These are phyloP conservation scores for Danionella dracula DNA, from an alignment of 2,797 vertebrate species.

Conservation along the genomic window DNA sequence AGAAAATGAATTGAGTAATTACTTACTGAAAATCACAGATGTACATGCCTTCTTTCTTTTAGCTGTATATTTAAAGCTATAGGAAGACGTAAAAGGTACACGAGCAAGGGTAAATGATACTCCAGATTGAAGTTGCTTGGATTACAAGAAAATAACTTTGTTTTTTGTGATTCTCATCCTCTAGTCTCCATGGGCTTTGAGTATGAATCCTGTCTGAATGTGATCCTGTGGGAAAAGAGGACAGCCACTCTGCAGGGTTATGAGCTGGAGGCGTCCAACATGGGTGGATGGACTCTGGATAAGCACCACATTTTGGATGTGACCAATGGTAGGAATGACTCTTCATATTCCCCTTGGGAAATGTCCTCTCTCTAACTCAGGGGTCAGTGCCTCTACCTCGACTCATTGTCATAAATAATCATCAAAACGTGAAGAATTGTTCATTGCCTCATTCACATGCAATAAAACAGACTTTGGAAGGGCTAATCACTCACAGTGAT, in stretches of 20 bases:
- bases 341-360: neutral
- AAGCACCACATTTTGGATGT: slow-evolving; percentile 93
- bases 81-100: too few relatives aligned
- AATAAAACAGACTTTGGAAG: slow-evolving; percentile 77
- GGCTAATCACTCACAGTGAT: slow-evolving; percentile 79
- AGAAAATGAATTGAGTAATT: too few relatives aligned
- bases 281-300: slow-evolving; percentile 94
- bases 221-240: slow-evolving; percentile 96
- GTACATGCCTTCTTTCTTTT: too few relatives aligned
- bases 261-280: slow-evolving; percentile 90
- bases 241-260: slow-evolving; percentile 89
- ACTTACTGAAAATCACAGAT: too few relatives aligned
- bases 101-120: too few relatives aligned
- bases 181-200: slow-evolving; percentile 98
- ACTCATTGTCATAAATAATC: slow-evolving; percentile 32
- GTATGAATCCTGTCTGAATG: slow-evolving; percentile 92
- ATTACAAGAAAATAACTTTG: too few relatives aligned
- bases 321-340: slow-evolving; percentile 80
- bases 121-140: too few relatives aligned
- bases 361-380: neutral
- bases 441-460: slow-evolving; percentile 70
- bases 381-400: slow-evolving; percentile 24
- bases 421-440: slow-evolving; percentile 67
- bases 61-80: too few relatives aligned
- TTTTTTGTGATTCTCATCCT: too few relatives aligned